Base-by-base conservation (phyloP, 2,888 invertebrate species). In the Sphaerophoria rueppellii region DNA sequence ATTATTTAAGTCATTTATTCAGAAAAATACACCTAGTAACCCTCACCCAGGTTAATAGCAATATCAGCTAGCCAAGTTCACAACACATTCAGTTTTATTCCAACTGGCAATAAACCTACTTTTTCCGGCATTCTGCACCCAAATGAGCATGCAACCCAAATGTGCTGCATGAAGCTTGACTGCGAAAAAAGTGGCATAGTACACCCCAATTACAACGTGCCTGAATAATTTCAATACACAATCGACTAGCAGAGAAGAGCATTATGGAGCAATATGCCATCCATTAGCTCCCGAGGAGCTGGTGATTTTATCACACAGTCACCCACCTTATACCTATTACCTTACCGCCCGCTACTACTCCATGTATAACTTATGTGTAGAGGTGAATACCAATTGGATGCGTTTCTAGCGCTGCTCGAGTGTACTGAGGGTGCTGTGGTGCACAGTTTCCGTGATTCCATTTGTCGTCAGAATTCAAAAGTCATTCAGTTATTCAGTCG, bases 391-490 rank as follows among this genome's bases (percentile, higher is more conserved):
- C 76, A 85, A 81, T 81, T 73, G 76, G 43, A 57, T 48, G 80
- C 40, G 50, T 65, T 65, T 16, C 60, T 60, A 50, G 35, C 14
- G 46, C 48, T 32, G n/a, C 9, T 54, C 2, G 4, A 9, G 43
- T 40, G 40, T 4, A 1, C 0, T 2, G 54, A 2, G 0, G 1
- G 24, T 3, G 16, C 16, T 58, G 37, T 72, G 72, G 57, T 76
- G 76, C 63, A 70, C 70, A 77, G 72, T 80, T 85, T 85, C 85
- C 85, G 85, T 58, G 50, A 73, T 81, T 81, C 76, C 76, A 73
- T 81, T 76, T 65, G 85, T 81, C 57, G 54, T 85, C 79, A 69
- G 40, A 52, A 34, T 52, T 14, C 32, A 52, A 52, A 63, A 46
- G 34, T 40, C 24, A 65, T 63, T 46, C 74, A 46, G 34, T 40